Conservation (phyloP, 2,888 invertebrate species). For the Cosmia pyralina region DNA sequence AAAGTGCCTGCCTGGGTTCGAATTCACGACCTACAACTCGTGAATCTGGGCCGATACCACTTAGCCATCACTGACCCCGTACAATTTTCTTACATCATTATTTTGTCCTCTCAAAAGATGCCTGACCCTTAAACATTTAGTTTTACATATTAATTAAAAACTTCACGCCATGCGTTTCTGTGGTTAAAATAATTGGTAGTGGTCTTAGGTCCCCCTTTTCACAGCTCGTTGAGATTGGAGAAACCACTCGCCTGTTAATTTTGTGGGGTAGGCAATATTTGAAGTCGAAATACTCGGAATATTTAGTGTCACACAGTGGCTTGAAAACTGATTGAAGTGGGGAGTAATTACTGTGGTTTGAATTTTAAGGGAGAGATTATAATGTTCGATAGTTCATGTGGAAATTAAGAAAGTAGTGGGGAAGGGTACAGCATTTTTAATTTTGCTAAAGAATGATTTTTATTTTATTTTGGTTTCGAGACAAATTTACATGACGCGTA, state of each 20-base stretch:
- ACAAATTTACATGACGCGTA: neutral
- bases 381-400: conserved; percentile 13
- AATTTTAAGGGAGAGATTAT: conserved; percentile 19
- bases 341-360: conserved; percentile 36
- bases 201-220: conserved; percentile 26
- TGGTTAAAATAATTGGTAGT: conserved; percentile 42
- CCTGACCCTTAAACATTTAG: neutral
- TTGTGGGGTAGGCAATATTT: conserved; percentile 52
- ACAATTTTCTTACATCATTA: neutral
- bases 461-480: neutral
- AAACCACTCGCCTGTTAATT: conserved; percentile 45
- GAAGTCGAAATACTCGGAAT: conserved; percentile 38
- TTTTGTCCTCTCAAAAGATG: conserved; percentile 6
- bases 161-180: conserved; percentile 31
- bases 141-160: conserved; percentile 59
- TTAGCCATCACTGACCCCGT: too few species aligned
- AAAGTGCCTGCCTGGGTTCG: too few species aligned
- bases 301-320: conserved; percentile 21
- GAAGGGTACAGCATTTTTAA: neutral
- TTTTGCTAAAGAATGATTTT: neutral
- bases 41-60: too few species aligned
- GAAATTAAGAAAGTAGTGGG: conserved; percentile 1
- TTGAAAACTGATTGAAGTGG: conserved; percentile 35
- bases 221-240: conserved; percentile 26
- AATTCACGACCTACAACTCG: too few species aligned